A percentile compares a stretch with the other conserved stretches of the same genome.
These are phyloP conservation scores for Pristionchus pacificus DNA, from an alignment of 1,140 invertebrate species.

Conservation along the genomic window DNA sequence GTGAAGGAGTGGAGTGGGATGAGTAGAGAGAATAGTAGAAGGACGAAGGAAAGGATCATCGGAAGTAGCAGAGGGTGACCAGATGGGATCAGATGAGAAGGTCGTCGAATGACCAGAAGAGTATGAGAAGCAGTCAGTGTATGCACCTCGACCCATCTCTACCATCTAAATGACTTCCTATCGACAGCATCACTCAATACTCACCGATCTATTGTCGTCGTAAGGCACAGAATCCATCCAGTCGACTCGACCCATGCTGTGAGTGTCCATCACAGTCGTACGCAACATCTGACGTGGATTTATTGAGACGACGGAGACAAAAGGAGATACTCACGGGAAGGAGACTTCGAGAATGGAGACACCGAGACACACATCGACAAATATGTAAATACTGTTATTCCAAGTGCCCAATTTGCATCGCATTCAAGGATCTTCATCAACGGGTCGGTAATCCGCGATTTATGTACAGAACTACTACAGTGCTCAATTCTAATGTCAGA, in stretches of 20 bases:
- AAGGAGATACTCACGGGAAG: no score
- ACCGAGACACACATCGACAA: no score
- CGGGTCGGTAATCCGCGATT: no score
- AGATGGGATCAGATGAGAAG: background rate
- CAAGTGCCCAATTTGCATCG: no score
- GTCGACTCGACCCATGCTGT: background rate
- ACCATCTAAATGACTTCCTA: no score
- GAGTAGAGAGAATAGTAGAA: background rate
- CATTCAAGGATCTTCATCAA: no score
- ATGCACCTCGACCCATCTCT: background rate
- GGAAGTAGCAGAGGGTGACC: background rate
- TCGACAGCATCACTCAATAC: background rate
- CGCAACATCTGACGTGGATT: background rate
- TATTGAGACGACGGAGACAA: no score
- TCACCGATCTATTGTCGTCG: background rate
- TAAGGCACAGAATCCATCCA: background rate
- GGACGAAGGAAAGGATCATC: background rate
- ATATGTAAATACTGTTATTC: no score
- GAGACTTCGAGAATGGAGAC: no score
- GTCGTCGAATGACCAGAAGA: background rate
- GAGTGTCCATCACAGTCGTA: background rate
- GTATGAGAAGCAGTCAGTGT: background rate
- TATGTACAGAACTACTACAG: no score
- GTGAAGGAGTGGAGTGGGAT: background rate
- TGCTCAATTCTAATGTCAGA: no score